phyloP scores from a whole-genome alignment of 2,888 invertebrate genomes.

The Allolobophora icterica region DNA sequence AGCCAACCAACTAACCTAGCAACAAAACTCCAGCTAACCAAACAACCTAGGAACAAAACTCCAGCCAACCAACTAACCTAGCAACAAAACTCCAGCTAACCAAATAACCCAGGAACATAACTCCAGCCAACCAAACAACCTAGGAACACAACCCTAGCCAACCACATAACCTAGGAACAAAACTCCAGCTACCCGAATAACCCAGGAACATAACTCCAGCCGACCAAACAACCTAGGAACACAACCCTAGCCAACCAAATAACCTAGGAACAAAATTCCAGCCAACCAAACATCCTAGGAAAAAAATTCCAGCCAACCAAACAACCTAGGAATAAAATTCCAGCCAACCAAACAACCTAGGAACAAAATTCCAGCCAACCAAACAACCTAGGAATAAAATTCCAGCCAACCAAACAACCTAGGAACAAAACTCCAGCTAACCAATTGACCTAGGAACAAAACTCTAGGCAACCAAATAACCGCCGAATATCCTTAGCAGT shows the following conservation, averaged over 20 bases:
- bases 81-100: neutral
- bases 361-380: too few species aligned
- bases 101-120: neutral
- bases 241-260: neutral
- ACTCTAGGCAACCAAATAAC: neutral
- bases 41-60: neutral
- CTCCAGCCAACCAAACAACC: neutral
- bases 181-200: neutral
- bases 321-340: too few species aligned
- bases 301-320: too few species aligned
- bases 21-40: neutral
- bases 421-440: too few species aligned
- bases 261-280: too few species aligned
- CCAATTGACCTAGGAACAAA: too few species aligned
- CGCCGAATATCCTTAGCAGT: neutral
- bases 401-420: neutral
- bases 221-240: neutral
- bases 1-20: neutral
- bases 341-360: too few species aligned
- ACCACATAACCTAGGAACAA: neutral
- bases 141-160: neutral
- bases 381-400: too few species aligned
- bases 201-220: neutral
- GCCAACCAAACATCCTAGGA: too few species aligned
- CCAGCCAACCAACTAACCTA: too few species aligned